Evolutionary conservation across 2,888 invertebrate genomes (phyloP).

Genomic region (Rhingia rostrata): DNA sequence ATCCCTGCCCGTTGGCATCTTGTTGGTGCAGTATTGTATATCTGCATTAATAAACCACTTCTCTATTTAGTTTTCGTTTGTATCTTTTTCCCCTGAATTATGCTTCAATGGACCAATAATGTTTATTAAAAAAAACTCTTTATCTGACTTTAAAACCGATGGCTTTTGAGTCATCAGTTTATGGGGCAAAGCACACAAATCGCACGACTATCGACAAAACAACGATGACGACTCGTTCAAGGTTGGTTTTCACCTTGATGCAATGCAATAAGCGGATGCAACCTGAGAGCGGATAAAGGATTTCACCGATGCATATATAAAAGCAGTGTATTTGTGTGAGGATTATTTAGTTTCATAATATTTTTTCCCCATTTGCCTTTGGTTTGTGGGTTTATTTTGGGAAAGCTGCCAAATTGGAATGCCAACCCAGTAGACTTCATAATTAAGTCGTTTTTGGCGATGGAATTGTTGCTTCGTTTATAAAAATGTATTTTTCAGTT

Average conservation of each 20-base stretch:
- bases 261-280: slow-evolving; percentile 31
- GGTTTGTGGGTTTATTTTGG: background rate
- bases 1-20: background rate
- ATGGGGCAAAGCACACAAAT: slow-evolving; percentile 53
- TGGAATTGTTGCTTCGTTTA: slow-evolving; percentile 51
- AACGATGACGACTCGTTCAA: slow-evolving; percentile 37
- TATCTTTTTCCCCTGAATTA: slow-evolving; percentile 50
- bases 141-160: background rate
- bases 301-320: slow-evolving; percentile 1
- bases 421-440: slow-evolving; percentile 44
- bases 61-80: slow-evolving; percentile 40
- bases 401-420: slow-evolving; percentile 62
- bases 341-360: slow-evolving; percentile 12
- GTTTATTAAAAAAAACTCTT: slow-evolving; percentile 42
- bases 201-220: slow-evolving; percentile 5
- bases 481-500: background rate
- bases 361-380: background rate
- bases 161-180: slow-evolving; percentile 53
- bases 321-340: background rate
- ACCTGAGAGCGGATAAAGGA: slow-evolving; percentile 35
- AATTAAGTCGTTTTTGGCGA: slow-evolving; percentile 61
- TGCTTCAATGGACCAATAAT: slow-evolving; percentile 61
- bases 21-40: slow-evolving; percentile 8
- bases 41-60: slow-evolving; percentile 54
- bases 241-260: slow-evolving; percentile 57